Conservation (phyloP, 2,888 invertebrate species). For the Crepidodera aurea region DNA sequence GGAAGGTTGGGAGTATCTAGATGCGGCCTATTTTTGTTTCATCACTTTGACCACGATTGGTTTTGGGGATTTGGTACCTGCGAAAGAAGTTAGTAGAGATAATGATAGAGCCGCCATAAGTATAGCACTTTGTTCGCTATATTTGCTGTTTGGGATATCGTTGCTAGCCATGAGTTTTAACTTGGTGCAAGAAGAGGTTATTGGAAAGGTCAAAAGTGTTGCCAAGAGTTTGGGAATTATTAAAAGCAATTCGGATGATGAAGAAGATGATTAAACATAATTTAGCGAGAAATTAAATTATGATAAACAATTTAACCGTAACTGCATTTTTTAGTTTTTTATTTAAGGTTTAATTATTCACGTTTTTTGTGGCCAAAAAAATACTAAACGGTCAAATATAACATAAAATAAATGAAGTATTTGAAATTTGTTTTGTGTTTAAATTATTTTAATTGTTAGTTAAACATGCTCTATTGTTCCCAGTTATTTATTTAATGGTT, state of each 20-base stretch:
- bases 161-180: constrained; percentile 96
- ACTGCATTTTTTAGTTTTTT: too few relatives aligned
- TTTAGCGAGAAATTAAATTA: neutral
- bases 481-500: too few relatives aligned
- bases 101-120: constrained; percentile 63
- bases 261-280: constrained; percentile 59
- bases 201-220: constrained; percentile 85
- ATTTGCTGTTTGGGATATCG: constrained; percentile 93
- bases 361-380: too few relatives aligned
- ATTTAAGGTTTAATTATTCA: too few relatives aligned
- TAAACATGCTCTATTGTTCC: too few relatives aligned
- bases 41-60: constrained; percentile 93
- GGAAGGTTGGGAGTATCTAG: constrained; percentile 87
- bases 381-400: too few relatives aligned
- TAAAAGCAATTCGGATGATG: constrained; percentile 74
- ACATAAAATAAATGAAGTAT: too few relatives aligned
- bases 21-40: constrained; percentile 93
- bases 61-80: constrained; percentile 91
- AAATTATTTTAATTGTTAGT: too few relatives aligned
- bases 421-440: too few relatives aligned
- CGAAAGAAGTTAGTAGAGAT: constrained; percentile 67
- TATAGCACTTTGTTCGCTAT: constrained; percentile 89
- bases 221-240: constrained; percentile 89
- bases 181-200: constrained; percentile 93
- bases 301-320: too few relatives aligned